These are phyloP conservation scores for Phaedon cochleariae DNA, from an alignment of 2,888 invertebrate species.

Conservation along the genomic window DNA sequence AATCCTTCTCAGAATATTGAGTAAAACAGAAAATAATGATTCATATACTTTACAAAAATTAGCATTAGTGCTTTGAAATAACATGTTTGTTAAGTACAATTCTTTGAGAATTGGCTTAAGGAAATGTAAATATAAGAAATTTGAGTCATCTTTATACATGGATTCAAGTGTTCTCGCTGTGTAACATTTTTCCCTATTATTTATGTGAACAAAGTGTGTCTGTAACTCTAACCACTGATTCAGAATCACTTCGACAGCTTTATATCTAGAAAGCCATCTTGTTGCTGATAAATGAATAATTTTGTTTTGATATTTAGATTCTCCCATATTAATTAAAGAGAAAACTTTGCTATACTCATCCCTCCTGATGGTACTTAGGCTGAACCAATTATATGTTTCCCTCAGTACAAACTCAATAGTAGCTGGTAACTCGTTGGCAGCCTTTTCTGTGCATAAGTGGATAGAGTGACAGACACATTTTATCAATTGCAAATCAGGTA, in stretches of 20 bases:
- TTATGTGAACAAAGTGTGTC: not conserved
- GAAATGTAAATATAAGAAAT: not conserved
- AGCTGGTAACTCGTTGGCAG: slow-evolving; percentile 38
- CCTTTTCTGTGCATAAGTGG: slow-evolving; percentile 29
- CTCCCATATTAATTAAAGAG: slow-evolving; percentile 27
- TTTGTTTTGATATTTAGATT: not conserved
- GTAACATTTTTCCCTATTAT: not conserved
- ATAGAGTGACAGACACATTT: slow-evolving; percentile 41
- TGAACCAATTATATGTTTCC: slow-evolving; percentile 41
- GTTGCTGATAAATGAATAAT: not conserved
- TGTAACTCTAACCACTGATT: not conserved
- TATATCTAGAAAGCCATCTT: not conserved
- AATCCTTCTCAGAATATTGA: no score
- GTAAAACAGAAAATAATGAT: no score
- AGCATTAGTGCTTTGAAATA: not conserved
- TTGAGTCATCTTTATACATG: not conserved
- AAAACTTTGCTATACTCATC: slow-evolving; percentile 35
- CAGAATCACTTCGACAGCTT: not conserved
- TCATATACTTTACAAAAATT: not conserved
- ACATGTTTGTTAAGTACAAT: not conserved
- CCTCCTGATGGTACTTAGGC: slow-evolving; percentile 31
- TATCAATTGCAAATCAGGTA: slow-evolving; percentile 37
- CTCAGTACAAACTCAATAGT: slow-evolving; percentile 38
- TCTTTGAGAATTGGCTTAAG: not conserved
- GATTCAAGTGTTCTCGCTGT: not conserved